Base-by-base conservation (phyloP, 2,113 vertebrate species). In the Hyla sarda region DNA sequence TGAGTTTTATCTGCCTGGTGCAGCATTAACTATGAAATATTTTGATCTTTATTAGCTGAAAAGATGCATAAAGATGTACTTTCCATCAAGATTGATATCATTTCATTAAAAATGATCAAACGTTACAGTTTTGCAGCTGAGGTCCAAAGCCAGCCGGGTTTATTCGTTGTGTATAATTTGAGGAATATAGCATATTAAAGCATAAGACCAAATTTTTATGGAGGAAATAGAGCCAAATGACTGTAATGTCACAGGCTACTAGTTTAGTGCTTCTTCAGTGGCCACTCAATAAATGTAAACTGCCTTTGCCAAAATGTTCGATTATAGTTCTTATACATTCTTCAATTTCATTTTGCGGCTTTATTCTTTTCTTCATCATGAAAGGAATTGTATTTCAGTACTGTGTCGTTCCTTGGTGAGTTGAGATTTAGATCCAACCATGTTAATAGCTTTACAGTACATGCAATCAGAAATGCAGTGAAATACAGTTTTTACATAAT, bases 301-400 rank as follows among this genome's bases (percentile, higher is more conserved):
- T 89, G 58, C 62, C 71, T 86, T 87, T 37, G 14, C 73, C 60
- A 82, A 88, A 84, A 86, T 62, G 45, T 74, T 48, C 17, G 69
- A 5, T 82, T 88, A 87, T 75, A 87, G 87, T 89, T 82, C 80
- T 92, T 88, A 84, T 41, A 41, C 8, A 41, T 41, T 88, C 80
- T 83, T 14, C 74, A 82, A 19, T 88, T 92, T 89, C 85, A 87
- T 88, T 41, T 41, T 88, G 78, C 83, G 65, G 25, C 67, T 10
- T 90, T 90, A 90, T 88, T 69, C 65, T 88, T 91, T 90, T 88
- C 67, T 21, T 41, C 5, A 87, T 89, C 87, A 91, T 37, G 85
- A 89, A 89, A 90, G 30, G 85, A 72, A 88, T 82, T 83, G 41
- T 86, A 77, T 89, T 91, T 91, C 87, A 90, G 91, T 88, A 89